phyloP scores from a whole-genome alignment of 2,113 vertebrate genomes.

The Brachirus orientalis region DNA sequence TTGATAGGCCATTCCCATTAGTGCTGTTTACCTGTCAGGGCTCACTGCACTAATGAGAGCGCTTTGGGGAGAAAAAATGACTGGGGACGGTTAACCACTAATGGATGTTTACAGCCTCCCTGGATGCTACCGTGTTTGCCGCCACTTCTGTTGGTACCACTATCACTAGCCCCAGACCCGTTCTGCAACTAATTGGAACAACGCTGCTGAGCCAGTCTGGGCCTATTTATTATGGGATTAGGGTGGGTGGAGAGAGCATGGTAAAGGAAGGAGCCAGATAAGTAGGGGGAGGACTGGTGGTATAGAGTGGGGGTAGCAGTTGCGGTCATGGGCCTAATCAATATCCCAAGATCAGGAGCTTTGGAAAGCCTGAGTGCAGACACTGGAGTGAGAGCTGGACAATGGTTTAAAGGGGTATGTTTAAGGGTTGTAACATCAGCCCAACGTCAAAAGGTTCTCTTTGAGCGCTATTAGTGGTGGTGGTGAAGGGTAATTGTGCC shows the following conservation, averaged over 20 bases:
- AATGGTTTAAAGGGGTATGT: slow-evolving; percentile 58
- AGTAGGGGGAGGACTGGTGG: slow-evolving; percentile 48
- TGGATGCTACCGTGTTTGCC: slow-evolving; percentile 61
- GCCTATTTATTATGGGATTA: slow-evolving; percentile 72
- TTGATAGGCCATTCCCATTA: slow-evolving; percentile 94
- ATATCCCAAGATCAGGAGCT: slow-evolving; percentile 63
- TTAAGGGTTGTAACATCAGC: slow-evolving; percentile 68
- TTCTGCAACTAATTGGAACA: slow-evolving; percentile 84
- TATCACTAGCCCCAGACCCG: slow-evolving; percentile 69
- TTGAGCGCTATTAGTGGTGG: slow-evolving; percentile 68
- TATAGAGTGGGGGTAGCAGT: slow-evolving; percentile 55
- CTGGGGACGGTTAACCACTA: slow-evolving; percentile 87
- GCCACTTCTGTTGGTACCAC: slow-evolving; percentile 72
- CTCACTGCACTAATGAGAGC: slow-evolving; percentile 90
- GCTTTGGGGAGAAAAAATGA: slow-evolving; percentile 93
- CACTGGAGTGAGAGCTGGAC: slow-evolving; percentile 44
- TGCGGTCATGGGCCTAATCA: slow-evolving; percentile 58
- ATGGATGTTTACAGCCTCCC: slow-evolving; percentile 91
- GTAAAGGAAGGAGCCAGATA: slow-evolving; percentile 51
- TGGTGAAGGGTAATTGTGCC: slow-evolving; percentile 79
- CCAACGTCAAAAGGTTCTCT: slow-evolving; percentile 69
- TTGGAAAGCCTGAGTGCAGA: slow-evolving; percentile 55
- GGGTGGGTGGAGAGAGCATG: slow-evolving; percentile 50
- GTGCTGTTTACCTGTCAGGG: slow-evolving; percentile 92
- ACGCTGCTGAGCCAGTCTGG: slow-evolving; percentile 67